Conservation (phyloP, 2,797 vertebrate species). For the Myiotriccus ornatus region DNA sequence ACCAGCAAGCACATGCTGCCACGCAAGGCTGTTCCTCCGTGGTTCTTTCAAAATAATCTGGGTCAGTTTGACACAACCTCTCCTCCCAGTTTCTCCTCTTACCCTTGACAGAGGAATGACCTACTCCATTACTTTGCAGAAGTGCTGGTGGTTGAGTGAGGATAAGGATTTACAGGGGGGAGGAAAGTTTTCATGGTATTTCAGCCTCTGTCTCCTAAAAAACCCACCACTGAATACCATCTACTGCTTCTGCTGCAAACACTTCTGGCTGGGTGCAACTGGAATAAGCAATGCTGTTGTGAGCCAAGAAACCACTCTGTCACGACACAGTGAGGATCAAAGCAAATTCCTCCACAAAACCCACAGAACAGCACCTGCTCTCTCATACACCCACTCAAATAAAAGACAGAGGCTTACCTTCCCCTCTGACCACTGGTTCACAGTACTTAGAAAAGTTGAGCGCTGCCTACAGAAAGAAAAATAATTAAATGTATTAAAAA, state of each 20-base stretch:
- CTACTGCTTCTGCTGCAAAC: not conserved
- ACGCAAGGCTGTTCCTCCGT: not conserved
- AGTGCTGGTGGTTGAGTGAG: not conserved
- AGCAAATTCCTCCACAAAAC: not conserved
- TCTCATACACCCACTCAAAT: not conserved
- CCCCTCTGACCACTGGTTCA: conserved; percentile 89
- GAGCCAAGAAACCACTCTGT: not conserved
- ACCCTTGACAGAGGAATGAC: not conserved
- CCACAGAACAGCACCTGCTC: not conserved
- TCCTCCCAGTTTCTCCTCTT: not conserved
- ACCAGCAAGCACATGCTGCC: not conserved
- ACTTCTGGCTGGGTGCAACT: not conserved
- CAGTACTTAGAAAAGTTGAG: conserved; percentile 96
- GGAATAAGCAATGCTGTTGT: not conserved
- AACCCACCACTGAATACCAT: not conserved
- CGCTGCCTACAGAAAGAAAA: conserved; percentile 80
- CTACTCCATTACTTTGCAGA: not conserved
- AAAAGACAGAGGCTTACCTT: conserved; percentile 80
- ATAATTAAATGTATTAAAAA: not conserved
- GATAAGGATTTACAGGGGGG: not conserved
- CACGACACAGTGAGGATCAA: not conserved
- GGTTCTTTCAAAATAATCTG: not conserved
- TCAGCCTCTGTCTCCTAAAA: not conserved
- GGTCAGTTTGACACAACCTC: not conserved
- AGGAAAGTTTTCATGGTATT: not conserved